phyloP scores from a whole-genome alignment of 2,113 vertebrate genomes.

The Astatoreochromis straeleni region DNA sequence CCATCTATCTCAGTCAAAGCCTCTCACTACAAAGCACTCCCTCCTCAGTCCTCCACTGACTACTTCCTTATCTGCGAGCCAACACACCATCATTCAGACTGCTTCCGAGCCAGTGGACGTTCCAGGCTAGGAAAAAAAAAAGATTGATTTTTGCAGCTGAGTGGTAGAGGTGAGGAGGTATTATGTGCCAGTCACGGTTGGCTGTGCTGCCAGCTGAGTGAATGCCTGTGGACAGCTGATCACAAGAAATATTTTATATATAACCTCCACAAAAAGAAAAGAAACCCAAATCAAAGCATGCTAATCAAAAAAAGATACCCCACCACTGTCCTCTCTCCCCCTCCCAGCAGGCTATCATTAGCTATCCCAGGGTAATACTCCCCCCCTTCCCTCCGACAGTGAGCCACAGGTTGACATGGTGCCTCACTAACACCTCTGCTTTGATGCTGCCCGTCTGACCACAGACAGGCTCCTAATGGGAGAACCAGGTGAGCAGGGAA shows the following conservation, averaged over 20 bases:
- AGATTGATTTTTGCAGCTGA: slow-evolving; percentile 32
- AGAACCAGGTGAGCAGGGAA: background rate
- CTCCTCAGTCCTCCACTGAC: slow-evolving; percentile 13
- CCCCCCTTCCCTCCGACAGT: background rate
- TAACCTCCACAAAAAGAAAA: background rate
- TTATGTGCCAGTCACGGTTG: slow-evolving; percentile 34
- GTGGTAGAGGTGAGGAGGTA: slow-evolving; percentile 21
- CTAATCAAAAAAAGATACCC: background rate
- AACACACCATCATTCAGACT: slow-evolving; percentile 33
- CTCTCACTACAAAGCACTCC: slow-evolving; percentile 2
- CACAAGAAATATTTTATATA: background rate
- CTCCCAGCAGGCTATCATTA: background rate
- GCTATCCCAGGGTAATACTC: background rate
- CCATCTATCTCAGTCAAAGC: slow-evolving; percentile 40
- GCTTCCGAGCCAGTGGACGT: slow-evolving; percentile 4
- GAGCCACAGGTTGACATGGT: background rate
- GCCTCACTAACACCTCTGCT: background rate
- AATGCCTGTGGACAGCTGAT: background rate
- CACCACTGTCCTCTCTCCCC: background rate
- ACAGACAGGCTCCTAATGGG: background rate
- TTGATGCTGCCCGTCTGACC: background rate
- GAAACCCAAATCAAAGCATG: background rate
- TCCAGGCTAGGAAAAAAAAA: background rate
- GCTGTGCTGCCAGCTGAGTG: slow-evolving; percentile 1
- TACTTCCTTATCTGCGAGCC: slow-evolving; percentile 43